These are phyloP conservation scores for Patagioenas fasciata DNA, from an alignment of 2,113 vertebrate genomes.

Conservation along the genomic window DNA sequence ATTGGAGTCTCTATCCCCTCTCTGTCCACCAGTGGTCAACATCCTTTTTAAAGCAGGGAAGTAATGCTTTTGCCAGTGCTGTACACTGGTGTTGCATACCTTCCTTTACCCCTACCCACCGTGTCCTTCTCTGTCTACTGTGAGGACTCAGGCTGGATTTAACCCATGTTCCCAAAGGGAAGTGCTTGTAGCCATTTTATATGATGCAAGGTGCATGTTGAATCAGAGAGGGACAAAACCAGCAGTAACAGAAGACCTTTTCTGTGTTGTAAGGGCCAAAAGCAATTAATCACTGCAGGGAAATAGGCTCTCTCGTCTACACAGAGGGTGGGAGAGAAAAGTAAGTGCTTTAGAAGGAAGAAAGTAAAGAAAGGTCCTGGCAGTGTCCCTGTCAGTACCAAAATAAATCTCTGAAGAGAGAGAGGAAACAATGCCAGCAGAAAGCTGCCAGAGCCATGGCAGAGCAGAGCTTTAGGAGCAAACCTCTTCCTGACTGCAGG, in stretches of 20 bases:
- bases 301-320: background rate
- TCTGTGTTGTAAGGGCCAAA: background rate
- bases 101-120: background rate
- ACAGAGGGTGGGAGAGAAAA: background rate
- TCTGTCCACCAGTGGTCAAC: background rate
- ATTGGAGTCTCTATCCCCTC: background rate
- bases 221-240: background rate
- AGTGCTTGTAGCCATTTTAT: background rate
- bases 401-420: constrained; percentile 17
- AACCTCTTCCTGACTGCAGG: background rate
- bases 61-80: background rate
- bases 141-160: background rate
- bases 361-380: constrained; percentile 4
- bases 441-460: background rate
- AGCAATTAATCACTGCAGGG: background rate
- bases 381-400: background rate
- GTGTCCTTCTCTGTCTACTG: background rate
- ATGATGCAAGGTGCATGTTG: background rate
- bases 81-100: background rate
- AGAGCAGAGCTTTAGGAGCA: background rate
- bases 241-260: background rate
- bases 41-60: background rate
- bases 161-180: background rate
- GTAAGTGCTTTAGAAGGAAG: background rate
- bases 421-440: background rate